Conservation (phyloP, 2,113 vertebrate genomes). For the Alces alces region DNA sequence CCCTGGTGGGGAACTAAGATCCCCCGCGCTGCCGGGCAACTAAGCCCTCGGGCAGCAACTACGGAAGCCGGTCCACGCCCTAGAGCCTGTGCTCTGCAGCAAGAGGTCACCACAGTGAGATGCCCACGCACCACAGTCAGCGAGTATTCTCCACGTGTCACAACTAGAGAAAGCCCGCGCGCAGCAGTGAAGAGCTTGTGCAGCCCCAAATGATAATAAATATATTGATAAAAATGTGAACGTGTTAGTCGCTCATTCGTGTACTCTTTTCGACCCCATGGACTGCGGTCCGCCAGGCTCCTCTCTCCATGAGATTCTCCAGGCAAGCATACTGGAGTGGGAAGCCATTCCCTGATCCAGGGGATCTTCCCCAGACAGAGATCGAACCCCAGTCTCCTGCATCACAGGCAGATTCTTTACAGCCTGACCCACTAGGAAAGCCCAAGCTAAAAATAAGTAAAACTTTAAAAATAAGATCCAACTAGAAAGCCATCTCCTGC, state of each 20-base stretch:
- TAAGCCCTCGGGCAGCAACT: neutral
- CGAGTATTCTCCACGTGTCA: neutral
- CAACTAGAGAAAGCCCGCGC: neutral
- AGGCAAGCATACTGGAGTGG: neutral
- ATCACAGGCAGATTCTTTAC: neutral
- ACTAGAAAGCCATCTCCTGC: neutral
- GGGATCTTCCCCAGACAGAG: neutral
- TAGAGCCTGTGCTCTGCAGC: neutral
- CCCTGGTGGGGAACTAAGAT: neutral
- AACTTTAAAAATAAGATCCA: neutral
- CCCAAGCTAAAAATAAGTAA: neutral
- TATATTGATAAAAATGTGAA: neutral
- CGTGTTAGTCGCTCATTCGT: rapidly evolving
- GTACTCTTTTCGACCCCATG: neutral
- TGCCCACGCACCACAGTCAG: neutral
- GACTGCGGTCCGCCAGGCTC: neutral
- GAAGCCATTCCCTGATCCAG: neutral
- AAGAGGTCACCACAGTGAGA: neutral
- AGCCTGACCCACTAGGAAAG: neutral
- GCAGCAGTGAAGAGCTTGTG: neutral
- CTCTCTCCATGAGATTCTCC: neutral
- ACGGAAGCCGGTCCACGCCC: rapidly evolving
- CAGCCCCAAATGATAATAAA: neutral
- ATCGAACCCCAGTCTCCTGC: neutral
- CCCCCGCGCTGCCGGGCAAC: neutral